phyloP scores from a whole-genome alignment of 2,888 invertebrate genomes.

The Tineola bisselliella region DNA sequence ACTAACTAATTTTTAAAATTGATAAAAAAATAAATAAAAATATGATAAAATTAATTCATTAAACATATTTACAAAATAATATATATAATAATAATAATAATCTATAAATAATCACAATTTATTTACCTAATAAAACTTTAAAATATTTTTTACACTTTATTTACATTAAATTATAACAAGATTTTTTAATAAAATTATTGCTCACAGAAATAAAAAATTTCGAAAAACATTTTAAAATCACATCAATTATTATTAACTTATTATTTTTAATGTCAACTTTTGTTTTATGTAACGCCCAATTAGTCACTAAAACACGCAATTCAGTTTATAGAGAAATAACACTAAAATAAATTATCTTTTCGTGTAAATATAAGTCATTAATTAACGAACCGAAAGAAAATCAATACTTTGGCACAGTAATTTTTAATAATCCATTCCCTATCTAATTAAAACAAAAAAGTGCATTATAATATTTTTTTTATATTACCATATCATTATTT shows the following conservation, averaged over 20 bases:
- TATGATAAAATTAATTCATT: neutral
- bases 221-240: neutral
- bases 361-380: no score
- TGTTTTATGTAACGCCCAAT: no score
- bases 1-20: neutral
- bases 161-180: neutral
- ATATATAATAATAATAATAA: no score
- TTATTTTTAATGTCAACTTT: no score
- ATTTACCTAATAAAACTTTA: neutral
- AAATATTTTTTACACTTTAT: neutral
- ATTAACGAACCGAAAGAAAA: neutral
- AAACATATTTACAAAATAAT: neutral
- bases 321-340: no score
- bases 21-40: neutral
- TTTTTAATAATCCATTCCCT: neutral
- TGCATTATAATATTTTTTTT: no score
- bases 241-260: neutral
- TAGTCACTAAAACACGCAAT: no score
- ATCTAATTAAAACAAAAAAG: neutral
- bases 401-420: neutral
- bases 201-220: neutral
- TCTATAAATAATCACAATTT: neutral
- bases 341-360: no score
- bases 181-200: neutral
- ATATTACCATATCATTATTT: neutral